Evolutionary conservation across 2,888 invertebrate genomes (phyloP).

Genomic region (Chrysolina americana): DNA sequence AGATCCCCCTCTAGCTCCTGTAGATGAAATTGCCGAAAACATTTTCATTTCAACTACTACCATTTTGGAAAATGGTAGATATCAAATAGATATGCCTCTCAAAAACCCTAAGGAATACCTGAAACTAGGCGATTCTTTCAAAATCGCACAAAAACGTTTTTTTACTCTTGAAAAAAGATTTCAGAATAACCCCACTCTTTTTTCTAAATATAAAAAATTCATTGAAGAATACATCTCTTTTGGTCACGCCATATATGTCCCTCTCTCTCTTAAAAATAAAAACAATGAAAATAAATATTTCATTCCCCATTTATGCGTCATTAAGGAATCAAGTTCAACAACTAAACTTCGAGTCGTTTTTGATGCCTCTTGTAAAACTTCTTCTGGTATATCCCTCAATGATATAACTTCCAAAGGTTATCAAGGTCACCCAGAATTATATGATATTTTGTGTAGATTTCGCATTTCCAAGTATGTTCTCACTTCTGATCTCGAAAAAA

Average conservation of each 20-base stretch:
- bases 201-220: constrained; percentile 32
- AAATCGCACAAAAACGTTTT: constrained; percentile 34
- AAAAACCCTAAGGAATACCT: constrained; percentile 13
- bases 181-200: constrained; percentile 18
- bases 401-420: constrained; percentile 41
- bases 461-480: constrained; percentile 35
- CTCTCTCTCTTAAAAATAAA: constrained; percentile 13
- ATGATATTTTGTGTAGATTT: constrained; percentile 32
- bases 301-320: constrained; percentile 36
- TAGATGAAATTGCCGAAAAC: constrained; percentile 32
- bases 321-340: constrained; percentile 30
- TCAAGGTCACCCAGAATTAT: constrained; percentile 41
- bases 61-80: neutral
- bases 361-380: constrained; percentile 38
- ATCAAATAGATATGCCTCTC: constrained; percentile 26
- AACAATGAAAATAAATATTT: constrained; percentile 34
- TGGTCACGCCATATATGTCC: constrained; percentile 32
- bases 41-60: constrained; percentile 25
- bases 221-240: constrained; percentile 39
- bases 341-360: constrained; percentile 45
- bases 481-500: constrained; percentile 41
- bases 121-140: constrained; percentile 40
- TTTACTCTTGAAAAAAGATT: constrained; percentile 38
- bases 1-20: constrained; percentile 19
- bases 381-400: constrained; percentile 39